phyloP scores from a whole-genome alignment of 92 coral and sea anemone species.

The Parazoanthus swiftii region DNA sequence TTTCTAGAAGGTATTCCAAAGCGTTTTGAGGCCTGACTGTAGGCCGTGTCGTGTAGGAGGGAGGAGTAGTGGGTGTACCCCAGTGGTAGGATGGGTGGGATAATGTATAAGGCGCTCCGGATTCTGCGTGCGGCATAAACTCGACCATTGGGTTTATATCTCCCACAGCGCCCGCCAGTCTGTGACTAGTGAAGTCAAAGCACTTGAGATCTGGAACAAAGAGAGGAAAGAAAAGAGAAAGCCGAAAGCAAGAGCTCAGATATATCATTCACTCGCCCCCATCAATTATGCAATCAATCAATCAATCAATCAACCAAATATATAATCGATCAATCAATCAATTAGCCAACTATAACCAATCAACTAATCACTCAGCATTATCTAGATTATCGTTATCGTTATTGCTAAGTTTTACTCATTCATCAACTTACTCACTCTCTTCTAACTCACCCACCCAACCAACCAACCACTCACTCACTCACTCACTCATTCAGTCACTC shows the following conservation, averaged over 20 bases:
- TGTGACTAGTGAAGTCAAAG: constrained; percentile 78
- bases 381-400: too few relatives aligned
- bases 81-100: constrained; percentile 51
- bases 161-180: constrained; percentile 67
- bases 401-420: too few relatives aligned
- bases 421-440: too few relatives aligned
- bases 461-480: not conserved
- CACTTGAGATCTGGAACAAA: constrained; percentile 73
- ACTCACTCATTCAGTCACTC: not conserved
- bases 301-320: not conserved
- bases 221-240: not conserved
- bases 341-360: not conserved
- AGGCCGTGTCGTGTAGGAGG: not conserved
- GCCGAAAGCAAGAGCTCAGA: not conserved
- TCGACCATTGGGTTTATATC: constrained; percentile 95
- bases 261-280: not conserved
- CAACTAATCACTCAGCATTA: not conserved
- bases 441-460: not conserved
- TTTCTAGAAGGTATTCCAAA: not conserved
- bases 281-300: not conserved
- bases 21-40: constrained; percentile 1
- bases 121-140: constrained; percentile 88
- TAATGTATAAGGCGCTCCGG: constrained; percentile 75
- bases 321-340: not conserved
- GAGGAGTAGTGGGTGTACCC: constrained; percentile 28